Evolutionary conservation across 2,113 vertebrate genomes (phyloP), one percentile per base, ranked within the genome.

Genomic region (Tachycineta bicolor): DNA sequence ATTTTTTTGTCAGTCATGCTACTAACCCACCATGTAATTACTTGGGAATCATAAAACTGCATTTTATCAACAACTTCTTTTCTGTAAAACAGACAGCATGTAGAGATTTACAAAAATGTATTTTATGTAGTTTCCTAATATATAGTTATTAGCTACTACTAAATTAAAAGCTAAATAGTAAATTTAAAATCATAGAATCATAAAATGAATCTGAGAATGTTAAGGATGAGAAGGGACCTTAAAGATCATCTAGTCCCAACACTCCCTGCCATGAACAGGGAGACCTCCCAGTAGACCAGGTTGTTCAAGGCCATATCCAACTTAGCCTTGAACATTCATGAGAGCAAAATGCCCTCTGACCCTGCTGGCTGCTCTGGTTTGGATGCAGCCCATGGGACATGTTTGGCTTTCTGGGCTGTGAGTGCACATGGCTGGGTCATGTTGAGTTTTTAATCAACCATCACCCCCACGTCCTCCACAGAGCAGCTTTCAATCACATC

Each of bases 361-460:
- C 29, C 13, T 41, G 4, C 12, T 87, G 74, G 0, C 39, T 8
- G 10, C 0, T 0, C 7, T 52, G 17, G 22, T 68, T 11, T 29
- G 34, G 53, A 20, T 62, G 28, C 15, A 78, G 19, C 28, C 31
- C 39, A n/a, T n/a, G 53, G 55, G 33, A 12, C 26, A 44, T 0
- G 0, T 1, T 23, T 78, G 63, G 26, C 22, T 33, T 15, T 69
- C 18, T 60, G 26, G 26, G 26, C 33, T 44, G 5, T 0, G 2
- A 50, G 21, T 1, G 4, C 53, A 0, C 31, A 3, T 6, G 2
- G 5, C 31, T 6, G 9, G 1, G 20, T 62, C 16, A 14, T 1
- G 0, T 2, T 9, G 44, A 59, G 3, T 25, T 58, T 50, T 59
- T 31, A 33, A 37, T 59, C 44, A 52, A 1, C 9, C 44, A 25